Conservation (phyloP, 2,888 invertebrate species). For the Caenorhabditis imperialis region DNA sequence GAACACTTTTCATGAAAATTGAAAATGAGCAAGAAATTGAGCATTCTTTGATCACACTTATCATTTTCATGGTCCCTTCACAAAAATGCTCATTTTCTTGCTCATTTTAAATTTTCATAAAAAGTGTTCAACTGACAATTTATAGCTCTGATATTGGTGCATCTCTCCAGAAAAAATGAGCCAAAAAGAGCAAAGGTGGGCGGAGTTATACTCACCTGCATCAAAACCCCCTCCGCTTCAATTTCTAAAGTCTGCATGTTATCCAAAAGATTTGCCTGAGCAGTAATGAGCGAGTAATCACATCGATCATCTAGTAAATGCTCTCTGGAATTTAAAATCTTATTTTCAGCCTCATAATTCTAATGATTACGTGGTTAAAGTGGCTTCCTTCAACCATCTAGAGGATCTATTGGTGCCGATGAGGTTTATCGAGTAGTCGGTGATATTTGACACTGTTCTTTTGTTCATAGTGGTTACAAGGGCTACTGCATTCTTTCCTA, state of each 20-base stretch:
- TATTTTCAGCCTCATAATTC: too few species aligned
- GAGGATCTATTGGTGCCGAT: constrained; percentile 22
- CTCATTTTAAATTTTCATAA: too few species aligned
- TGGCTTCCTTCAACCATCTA: constrained; percentile 17
- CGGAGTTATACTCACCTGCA: too few species aligned
- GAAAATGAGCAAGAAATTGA: too few species aligned
- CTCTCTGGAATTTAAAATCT: constrained; percentile 44
- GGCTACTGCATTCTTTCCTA: constrained; percentile 26
- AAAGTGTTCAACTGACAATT: too few species aligned
- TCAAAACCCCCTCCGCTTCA: constrained; percentile 26
- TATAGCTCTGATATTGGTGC: too few species aligned
- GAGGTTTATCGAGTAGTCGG: constrained; percentile 18
- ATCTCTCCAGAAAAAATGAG: too few species aligned
- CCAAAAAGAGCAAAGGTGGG: too few species aligned
- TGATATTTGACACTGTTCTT: constrained; percentile 20
- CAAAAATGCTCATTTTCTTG: neutral
- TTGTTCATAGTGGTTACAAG: constrained; percentile 43
- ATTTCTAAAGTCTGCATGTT: constrained; percentile 36
- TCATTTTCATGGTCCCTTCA: too few species aligned
- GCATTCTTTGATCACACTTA: too few species aligned
- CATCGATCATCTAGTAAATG: constrained; percentile 30
- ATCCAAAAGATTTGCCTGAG: constrained; percentile 29
- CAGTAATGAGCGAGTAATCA: constrained; percentile 31
- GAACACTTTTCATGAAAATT: too few species aligned
- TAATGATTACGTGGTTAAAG: constrained; percentile 21